Conservation (phyloP, 1,140 invertebrate species). For the Drosophila lowei region DNA sequence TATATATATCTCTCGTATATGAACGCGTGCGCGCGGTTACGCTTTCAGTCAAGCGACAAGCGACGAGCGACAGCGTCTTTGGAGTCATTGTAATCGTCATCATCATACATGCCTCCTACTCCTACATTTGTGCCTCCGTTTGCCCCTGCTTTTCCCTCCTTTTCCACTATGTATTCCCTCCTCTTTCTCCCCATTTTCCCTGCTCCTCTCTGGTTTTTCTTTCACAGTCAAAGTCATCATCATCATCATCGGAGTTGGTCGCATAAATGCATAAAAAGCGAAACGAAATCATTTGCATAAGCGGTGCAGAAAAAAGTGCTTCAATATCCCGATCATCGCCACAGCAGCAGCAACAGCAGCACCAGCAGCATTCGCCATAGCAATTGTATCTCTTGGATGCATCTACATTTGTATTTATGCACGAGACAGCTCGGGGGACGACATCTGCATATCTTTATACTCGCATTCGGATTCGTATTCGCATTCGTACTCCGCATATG, state of each 20-base stretch:
- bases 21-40: constrained; percentile 36
- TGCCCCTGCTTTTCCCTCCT: too few species aligned
- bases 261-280: constrained; percentile 69
- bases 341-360: constrained; percentile 2
- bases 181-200: too few species aligned
- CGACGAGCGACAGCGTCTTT: constrained; percentile 20
- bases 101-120: background rate
- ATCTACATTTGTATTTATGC: constrained; percentile 52
- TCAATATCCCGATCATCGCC: constrained; percentile 25
- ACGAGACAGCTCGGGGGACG: constrained; percentile 16
- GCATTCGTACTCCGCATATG: constrained; percentile 1
- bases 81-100: constrained; percentile 13
- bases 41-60: constrained; percentile 28
- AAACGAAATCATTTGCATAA: constrained; percentile 65
- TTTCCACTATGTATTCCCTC: too few species aligned
- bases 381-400: constrained; percentile 32
- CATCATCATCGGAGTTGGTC: constrained; percentile 13
- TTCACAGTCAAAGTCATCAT: constrained; percentile 25
- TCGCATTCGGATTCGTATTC: background rate
- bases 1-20: too few species aligned
- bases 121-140: too few species aligned
- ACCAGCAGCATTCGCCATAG: constrained; percentile 15
- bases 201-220: too few species aligned
- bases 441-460: constrained; percentile 19
- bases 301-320: constrained; percentile 15